These are phyloP conservation scores for Catostomus latipinnis DNA, from an alignment of 2,797 vertebrate species.

Conservation along the genomic window DNA sequence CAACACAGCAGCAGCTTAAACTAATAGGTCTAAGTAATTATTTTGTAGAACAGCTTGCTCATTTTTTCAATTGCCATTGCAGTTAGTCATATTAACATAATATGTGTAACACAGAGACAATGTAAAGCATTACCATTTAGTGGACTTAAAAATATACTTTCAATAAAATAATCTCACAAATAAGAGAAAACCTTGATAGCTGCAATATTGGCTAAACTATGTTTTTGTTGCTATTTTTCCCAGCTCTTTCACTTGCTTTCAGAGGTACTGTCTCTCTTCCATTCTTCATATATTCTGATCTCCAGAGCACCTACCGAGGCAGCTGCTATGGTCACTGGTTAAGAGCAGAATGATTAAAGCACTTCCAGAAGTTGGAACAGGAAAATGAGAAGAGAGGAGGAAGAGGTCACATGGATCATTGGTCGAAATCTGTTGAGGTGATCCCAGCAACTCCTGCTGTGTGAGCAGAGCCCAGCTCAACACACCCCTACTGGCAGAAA, in stretches of 20 bases:
- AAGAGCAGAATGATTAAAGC: constrained; percentile 55
- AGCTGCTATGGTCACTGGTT: constrained; percentile 49
- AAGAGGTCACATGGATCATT: constrained; percentile 50
- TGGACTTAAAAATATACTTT: too few relatives aligned
- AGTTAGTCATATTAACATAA: too few relatives aligned
- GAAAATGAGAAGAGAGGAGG: constrained; percentile 8
- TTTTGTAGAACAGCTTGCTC: too few relatives aligned
- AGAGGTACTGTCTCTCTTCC: not conserved
- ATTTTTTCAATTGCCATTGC: too few relatives aligned
- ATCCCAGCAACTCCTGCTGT: constrained; percentile 60
- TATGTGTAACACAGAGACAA: too few relatives aligned
- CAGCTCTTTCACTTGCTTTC: not conserved
- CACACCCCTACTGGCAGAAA: constrained; percentile 67
- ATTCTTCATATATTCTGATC: constrained; percentile 46
- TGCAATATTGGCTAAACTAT: too few relatives aligned
- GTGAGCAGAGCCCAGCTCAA: constrained; percentile 55
- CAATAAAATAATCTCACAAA: too few relatives aligned
- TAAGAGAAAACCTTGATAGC: too few relatives aligned
- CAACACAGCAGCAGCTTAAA: too few relatives aligned
- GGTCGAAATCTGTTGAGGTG: constrained; percentile 65
- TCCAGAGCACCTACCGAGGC: constrained; percentile 42
- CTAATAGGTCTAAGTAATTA: too few relatives aligned
- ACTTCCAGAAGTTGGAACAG: constrained; percentile 54
- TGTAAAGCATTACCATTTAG: too few relatives aligned
- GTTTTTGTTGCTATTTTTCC: too few relatives aligned